Base-by-base conservation (phyloP, 2,888 invertebrate species). In the Phengaris arion region DNA sequence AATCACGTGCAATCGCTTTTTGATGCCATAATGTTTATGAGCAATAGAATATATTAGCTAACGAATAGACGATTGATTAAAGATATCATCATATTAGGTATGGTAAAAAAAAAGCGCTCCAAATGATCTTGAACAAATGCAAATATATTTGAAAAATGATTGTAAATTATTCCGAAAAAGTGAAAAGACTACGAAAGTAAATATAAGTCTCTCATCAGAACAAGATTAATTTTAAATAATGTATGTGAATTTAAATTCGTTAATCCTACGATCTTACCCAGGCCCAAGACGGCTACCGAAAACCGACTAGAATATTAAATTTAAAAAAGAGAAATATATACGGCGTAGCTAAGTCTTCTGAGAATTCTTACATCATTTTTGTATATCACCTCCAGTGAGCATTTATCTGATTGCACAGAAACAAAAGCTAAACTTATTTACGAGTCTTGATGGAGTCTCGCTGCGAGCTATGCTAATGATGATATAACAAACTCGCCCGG, bases 401-500 rank as follows among this genome's bases (percentile, higher is more conserved):
- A 70, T 70, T 70, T 70, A 70, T 52, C 70, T 70, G 70, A 48
- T 70, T 52, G 70, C 22, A 70, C 51, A 54, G 35, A 54, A 52
- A 74, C 68, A 74, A 54, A 68, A 54, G 68, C 68, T 74, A 52
- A 74, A 69, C 15, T 68, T 68, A 54, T 74, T 74, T 74, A 74
- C 74, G 54, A 74, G 74, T 70, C 68, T 54, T 45, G 51, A 74
- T 68, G 68, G 68, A 54, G 9, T 12, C 54, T 57, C 68, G 75
- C 78, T 74, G 55, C 75, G 9, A 75, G 77, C 77, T 68, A 72
- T 79, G 48, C 74, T 72, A 78, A 76, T 76, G 74, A 74, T 79
- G 76, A 79, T 77, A 77, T 76, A 79, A 74, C 77, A 76, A 75
- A 78, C 45, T 13, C 52, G 48, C 48, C 35, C 64, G 64, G 64